A percentile compares a stretch with the other conserved stretches of the same genome.
Evolutionary conservation across 2,113 vertebrate genomes (phyloP).

Genomic region (Rhynchomys soricoides): DNA sequence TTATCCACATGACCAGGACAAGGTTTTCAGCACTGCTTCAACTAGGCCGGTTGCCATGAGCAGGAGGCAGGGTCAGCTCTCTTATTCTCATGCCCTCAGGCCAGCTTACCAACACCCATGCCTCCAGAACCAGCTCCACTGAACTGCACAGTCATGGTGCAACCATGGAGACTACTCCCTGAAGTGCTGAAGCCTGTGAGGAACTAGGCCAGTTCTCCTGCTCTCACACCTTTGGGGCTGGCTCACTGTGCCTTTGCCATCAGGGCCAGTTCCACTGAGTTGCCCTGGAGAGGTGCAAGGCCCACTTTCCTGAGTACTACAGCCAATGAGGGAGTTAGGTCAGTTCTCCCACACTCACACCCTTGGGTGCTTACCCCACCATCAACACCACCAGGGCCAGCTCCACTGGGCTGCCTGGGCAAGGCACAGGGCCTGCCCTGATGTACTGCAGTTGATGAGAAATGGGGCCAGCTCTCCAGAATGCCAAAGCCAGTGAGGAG

Average conservation of each 20-base stretch:
- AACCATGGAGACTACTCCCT: neutral
- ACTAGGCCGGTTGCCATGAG: neutral
- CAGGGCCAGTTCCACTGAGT: neutral
- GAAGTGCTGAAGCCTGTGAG: neutral
- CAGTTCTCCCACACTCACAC: neutral
- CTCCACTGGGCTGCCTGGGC: neutral
- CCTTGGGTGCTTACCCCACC: neutral
- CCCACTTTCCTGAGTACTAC: neutral
- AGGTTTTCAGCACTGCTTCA: neutral
- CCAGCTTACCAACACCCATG: neutral
- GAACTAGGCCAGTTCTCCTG: neutral
- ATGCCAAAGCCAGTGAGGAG: neutral
- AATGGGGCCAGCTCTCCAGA: neutral
- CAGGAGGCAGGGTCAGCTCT: neutral
- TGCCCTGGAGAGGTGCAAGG: neutral
- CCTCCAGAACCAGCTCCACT: neutral
- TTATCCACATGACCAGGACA: neutral
- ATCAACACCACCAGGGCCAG: neutral
- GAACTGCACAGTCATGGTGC: neutral
- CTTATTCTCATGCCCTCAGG: neutral
- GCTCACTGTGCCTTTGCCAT: neutral
- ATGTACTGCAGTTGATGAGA: neutral
- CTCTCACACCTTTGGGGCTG: neutral
- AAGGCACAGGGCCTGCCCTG: neutral
- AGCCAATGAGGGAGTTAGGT: neutral